Evolutionary conservation across 1,140 invertebrate genomes (phyloP).

Genomic region (Drosophila orena): DNA sequence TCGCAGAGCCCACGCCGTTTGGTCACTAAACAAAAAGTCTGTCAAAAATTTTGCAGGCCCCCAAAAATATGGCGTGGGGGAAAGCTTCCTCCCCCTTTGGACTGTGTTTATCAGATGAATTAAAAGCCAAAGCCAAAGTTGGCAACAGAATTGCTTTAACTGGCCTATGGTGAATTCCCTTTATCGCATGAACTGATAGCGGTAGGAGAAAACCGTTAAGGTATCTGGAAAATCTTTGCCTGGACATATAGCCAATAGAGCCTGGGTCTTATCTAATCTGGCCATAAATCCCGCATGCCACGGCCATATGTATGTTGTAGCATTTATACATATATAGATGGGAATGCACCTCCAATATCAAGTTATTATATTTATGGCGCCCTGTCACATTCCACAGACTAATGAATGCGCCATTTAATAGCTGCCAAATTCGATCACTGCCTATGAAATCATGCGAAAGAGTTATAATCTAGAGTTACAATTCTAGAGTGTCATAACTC

Average conservation of each 20-base stretch:
- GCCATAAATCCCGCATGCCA: slow-evolving; percentile 33
- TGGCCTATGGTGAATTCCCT: slow-evolving; percentile 73
- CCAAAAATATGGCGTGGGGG: slow-evolving; percentile 13
- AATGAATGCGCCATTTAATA: slow-evolving; percentile 28
- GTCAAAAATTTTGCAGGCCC: slow-evolving; percentile 1
- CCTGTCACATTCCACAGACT: slow-evolving; percentile 14
- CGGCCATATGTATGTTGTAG: slow-evolving; percentile 36
- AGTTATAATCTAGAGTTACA: slow-evolving; percentile 29
- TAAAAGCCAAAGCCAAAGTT: slow-evolving; percentile 55
- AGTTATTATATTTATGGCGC: slow-evolving; percentile 25
- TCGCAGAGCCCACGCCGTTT: slow-evolving; percentile 53
- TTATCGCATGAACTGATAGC: slow-evolving; percentile 50
- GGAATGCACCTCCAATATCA: slow-evolving; percentile 27
- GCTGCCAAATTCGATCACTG: slow-evolving; percentile 19
- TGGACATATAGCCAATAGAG: slow-evolving; percentile 8
- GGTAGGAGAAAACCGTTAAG: background rate
- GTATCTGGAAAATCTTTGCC: slow-evolving; percentile 25
- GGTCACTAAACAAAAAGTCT: slow-evolving; percentile 45
- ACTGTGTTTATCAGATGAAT: slow-evolving; percentile 56
- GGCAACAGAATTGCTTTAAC: slow-evolving; percentile 54
- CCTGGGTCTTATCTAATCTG: slow-evolving; percentile 30
- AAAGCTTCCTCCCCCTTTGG: slow-evolving; percentile 22
- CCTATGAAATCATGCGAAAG: slow-evolving; percentile 41
- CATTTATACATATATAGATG: slow-evolving; percentile 32
- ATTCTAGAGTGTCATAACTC: slow-evolving; percentile 35